Base-by-base conservation (phyloP, 1,140 invertebrate species). In the Acromyrmex charruanus region DNA sequence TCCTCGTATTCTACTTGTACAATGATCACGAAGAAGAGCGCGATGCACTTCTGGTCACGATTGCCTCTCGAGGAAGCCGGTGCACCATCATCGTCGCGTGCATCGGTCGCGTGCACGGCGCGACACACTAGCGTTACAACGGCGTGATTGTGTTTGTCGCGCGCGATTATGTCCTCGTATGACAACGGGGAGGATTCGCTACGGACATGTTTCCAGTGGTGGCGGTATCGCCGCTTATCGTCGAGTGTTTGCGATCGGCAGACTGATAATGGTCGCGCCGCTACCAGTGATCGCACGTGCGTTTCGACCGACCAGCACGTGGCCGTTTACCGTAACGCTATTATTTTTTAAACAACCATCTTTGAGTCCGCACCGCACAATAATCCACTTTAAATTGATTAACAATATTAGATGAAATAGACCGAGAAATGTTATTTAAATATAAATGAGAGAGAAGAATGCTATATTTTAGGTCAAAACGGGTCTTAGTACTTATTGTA, bases 181-280 rank as follows among this genome's bases (percentile, higher is more conserved):
- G 35, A 71, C 65, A 69, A 80, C 31, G 49, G 49, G 61, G 49
- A 58, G 65, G 65, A 81, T 71, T 53, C 77, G 49, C 77, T 28
- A 49, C 35, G 75, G n/a, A 44, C 31, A 71, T 71, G 35, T 81
- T 81, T 81, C 49, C 77, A 55, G 21, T n/a, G 49, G 63, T 9
- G 63, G n/a, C 39, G 49, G 5, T 69, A 51, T 66, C 25, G 18
- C 59, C 59, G 44, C 61, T 80, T 80, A 69, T 80, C 63, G 49
- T 80, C 14, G 77, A 81, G 77, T 81, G 77, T 81, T 55, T 39
- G 31, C 49, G 65, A 81, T 69, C 77, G 65, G 9, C 31, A 5
- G 77, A 7, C 77, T 4, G 77, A 81, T 81, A 81, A 81, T 25
- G 6, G 49, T 69, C 65, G 44, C 77, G 61, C 39, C 61, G 28